Evolutionary conservation across 2,888 invertebrate genomes (phyloP), one percentile per base, ranked within the genome.

Genomic region (Ariolimax columbianus): DNA sequence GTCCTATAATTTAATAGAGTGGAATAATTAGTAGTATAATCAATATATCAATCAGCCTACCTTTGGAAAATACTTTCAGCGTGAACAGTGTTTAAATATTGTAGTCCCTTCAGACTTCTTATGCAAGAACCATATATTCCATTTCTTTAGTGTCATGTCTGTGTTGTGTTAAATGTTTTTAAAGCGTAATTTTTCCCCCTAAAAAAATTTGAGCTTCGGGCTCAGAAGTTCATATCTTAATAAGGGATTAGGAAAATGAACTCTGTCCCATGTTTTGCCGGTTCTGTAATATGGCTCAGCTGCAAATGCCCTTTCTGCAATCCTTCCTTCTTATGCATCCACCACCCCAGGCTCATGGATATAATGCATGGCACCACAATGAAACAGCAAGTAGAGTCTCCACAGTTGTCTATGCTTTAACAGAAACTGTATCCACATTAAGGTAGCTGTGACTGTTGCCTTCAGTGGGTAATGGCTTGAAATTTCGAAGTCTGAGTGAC

Each of bases 401-500:
- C 19, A 82, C 30, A 38, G 23, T n/a, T 47, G 30, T 47, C 47
- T 72, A 81, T 36, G 82, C 63, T 43, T 82, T 73, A 23, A 82
- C 82, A 75, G 73, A 38, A n/a, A 82, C 23, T 59, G 55, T 63
- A n/a, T 82, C 75, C 63, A 9, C 7, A 17, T n/a, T 73, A 23
- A 33, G 38, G 4, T 43, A 55, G 59, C n/a, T 66, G 1, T 40
- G 66, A 66, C 33, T 26, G 30, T 11, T 47, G 1, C 36, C 36
- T 26, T 55, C 73, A n/a, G 55, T 26, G 17, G 38, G n/a, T 17
- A 59, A 14, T 19, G 33, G 30, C 66, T 83, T 88, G 59, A 72
- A 77, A 77, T 87, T 84, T 17, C 88, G 87, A 66, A 91, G 87
- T 87, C 91, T 84, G 86, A 89, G 87, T 23, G 93, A 92, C 7